Evolutionary conservation across 2,888 invertebrate species (phyloP).

Genomic region (Drosophila pseudotakahashii): DNA sequence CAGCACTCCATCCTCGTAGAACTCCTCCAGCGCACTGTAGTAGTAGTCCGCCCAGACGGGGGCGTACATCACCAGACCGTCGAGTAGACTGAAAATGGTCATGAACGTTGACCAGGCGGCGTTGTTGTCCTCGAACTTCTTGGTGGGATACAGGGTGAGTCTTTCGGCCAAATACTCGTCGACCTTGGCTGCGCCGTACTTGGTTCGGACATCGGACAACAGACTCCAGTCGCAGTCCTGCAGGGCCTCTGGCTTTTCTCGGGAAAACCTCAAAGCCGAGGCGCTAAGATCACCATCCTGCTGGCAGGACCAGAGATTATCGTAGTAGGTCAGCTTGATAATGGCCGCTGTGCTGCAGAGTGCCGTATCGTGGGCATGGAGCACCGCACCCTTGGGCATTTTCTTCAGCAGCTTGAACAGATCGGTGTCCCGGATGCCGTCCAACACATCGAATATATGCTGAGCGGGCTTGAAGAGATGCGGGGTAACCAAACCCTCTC

Average conservation of each 20-base stretch:
- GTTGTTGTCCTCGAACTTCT: conserved; percentile 85
- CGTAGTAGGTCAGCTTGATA: conserved; percentile 87
- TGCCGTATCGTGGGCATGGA: conserved; percentile 89
- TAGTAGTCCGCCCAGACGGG: conserved; percentile 89
- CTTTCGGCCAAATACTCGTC: conserved; percentile 85
- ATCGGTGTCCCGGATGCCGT: conserved; percentile 86
- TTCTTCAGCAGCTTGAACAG: conserved; percentile 85
- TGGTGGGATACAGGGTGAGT: conserved; percentile 86
- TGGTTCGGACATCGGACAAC: conserved; percentile 64
- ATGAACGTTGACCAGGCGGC: conserved; percentile 87
- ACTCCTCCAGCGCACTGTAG: conserved; percentile 87
- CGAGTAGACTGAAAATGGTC: conserved; percentile 86
- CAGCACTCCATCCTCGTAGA: conserved; percentile 88
- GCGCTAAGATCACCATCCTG: conserved; percentile 47
- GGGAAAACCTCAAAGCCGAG: conserved; percentile 63
- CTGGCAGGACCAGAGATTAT: conserved; percentile 85
- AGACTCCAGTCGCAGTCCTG: conserved; percentile 71
- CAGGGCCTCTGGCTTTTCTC: conserved; percentile 43
- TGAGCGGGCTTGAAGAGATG: conserved; percentile 87
- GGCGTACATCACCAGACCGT: conserved; percentile 86
- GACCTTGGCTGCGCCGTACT: conserved; percentile 81
- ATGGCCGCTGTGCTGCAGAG: conserved; percentile 87
- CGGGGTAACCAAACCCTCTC: conserved; percentile 86
- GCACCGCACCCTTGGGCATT: conserved; percentile 91
- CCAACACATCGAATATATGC: conserved; percentile 88